A percentile compares a stretch with the other conserved stretches of the same genome.
Conservation (phyloP, 2,113 vertebrate species). For the Jaculus jaculus region DNA sequence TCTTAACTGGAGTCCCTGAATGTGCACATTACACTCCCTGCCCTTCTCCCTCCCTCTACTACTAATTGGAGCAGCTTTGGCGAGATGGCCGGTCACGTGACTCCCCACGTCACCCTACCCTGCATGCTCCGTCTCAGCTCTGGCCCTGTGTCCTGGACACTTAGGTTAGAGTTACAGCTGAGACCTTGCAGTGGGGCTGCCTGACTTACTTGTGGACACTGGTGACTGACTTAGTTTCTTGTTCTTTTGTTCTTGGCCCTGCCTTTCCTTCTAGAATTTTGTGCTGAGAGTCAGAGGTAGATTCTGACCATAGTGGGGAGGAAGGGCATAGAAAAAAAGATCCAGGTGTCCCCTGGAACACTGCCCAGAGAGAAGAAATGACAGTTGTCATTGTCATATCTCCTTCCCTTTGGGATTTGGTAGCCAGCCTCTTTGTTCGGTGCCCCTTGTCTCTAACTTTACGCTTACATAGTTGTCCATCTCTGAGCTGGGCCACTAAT, state of each 20-base stretch:
- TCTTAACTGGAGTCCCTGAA: conserved; percentile 48
- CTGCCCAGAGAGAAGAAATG: not conserved
- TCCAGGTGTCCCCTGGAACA: not conserved
- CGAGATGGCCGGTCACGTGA: not conserved
- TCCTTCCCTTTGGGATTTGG: not conserved
- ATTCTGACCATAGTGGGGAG: not conserved
- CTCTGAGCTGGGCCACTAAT: not conserved
- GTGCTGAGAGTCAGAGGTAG: not conserved
- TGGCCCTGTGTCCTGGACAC: not conserved
- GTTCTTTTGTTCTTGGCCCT: not conserved
- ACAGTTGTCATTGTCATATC: not conserved
- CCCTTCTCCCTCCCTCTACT: not conserved
- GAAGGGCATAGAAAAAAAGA: not conserved
- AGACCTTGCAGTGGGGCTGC: not conserved
- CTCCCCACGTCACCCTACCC: not conserved
- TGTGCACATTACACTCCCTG: conserved; percentile 56
- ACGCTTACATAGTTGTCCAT: not conserved
- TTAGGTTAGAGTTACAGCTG: conserved; percentile 9
- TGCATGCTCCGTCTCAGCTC: not conserved
- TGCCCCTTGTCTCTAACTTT: too few relatives aligned
- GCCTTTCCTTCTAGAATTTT: not conserved
- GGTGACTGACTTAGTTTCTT: conserved; percentile 20
- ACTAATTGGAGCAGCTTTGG: not conserved
- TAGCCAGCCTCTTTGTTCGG: not conserved
- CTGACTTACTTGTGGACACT: not conserved